These are phyloP conservation scores for Falco columbarius DNA, from an alignment of 2,797 vertebrate genomes.

Conservation along the genomic window DNA sequence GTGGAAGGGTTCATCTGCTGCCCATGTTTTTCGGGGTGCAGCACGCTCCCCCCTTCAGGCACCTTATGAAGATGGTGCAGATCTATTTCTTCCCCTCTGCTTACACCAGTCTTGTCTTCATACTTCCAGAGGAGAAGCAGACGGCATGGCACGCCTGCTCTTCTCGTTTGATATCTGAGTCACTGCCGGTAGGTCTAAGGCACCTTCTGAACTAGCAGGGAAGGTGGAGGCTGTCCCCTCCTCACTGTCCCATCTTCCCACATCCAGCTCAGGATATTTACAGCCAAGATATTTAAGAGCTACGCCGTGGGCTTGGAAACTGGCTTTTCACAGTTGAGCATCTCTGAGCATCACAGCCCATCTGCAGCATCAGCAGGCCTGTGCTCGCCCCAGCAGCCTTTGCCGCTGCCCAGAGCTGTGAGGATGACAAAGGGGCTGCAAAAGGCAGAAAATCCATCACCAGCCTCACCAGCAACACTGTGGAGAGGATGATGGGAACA, in stretches of 20 bases:
- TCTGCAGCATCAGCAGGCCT: neutral
- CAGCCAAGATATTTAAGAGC: slow-evolving; percentile 13
- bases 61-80: neutral
- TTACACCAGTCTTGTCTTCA: neutral
- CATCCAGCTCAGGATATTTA: neutral
- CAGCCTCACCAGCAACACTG: neutral
- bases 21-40: neutral
- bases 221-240: slow-evolving; percentile 26
- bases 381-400: neutral
- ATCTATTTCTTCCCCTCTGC: neutral
- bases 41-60: neutral
- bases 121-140: neutral
- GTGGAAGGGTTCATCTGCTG: neutral
- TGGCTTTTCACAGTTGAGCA: neutral
- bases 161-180: neutral
- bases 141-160: neutral
- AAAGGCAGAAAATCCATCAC: neutral
- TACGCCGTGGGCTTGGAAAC: neutral
- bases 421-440: neutral
- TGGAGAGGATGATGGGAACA: neutral
- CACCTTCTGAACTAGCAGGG: slow-evolving; percentile 18
- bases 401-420: neutral
- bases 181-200: slow-evolving; percentile 28
- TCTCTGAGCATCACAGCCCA: neutral
- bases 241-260: slow-evolving; percentile 11